phyloP scores from a whole-genome alignment of 2,888 invertebrate genomes.

The Noctua pronuba region DNA sequence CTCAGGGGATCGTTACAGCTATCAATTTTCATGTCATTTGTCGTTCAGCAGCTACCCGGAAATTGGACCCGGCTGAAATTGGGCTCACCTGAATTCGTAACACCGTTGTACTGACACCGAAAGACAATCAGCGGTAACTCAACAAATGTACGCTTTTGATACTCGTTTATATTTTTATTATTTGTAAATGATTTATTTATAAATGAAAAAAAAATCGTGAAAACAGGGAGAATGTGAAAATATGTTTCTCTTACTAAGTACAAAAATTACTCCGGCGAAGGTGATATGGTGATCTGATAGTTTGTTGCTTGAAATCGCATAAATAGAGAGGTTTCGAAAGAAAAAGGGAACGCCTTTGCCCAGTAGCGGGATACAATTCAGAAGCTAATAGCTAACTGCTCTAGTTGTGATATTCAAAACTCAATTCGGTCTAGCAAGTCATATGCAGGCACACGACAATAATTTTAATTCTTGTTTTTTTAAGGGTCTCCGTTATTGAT shows the following conservation, averaged over 20 bases:
- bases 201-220: background rate
- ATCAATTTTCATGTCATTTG: conserved; percentile 56
- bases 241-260: background rate
- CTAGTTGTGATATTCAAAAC: too few species aligned
- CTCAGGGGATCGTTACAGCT: conserved; percentile 14
- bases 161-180: background rate
- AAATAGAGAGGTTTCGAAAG: background rate
- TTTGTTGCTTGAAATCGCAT: background rate
- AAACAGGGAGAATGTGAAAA: background rate
- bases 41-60: conserved; percentile 32
- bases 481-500: too few species aligned
- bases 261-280: background rate
- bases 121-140: background rate
- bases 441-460: too few species aligned
- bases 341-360: background rate
- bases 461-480: too few species aligned
- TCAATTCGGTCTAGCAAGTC: too few species aligned
- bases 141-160: background rate
- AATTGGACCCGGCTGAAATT: conserved; percentile 36
- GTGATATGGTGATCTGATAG: background rate
- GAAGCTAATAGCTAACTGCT: too few species aligned
- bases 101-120: conserved; percentile 9
- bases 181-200: too few species aligned
- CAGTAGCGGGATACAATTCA: background rate
- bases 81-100: conserved; percentile 37